A percentile compares a stretch with the other conserved stretches of the same genome.
Conservation (phyloP, 1,140 invertebrate species). For the Drosophila baimaii region DNA sequence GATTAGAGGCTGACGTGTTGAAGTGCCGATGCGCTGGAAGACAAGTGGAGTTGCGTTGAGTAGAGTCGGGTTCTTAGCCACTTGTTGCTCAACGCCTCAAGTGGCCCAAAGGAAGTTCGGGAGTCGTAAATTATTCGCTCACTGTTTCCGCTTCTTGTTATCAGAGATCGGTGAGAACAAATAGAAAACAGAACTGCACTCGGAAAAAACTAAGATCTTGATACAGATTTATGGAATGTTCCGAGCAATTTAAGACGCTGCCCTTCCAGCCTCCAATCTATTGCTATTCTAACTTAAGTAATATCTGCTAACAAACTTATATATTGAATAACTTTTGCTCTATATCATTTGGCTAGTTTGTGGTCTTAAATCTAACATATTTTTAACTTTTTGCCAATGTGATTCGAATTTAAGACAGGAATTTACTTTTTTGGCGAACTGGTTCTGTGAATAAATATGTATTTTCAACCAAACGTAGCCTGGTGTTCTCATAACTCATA, state of each 20-base stretch:
- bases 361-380: neutral
- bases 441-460: conserved; percentile 9
- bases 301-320: neutral
- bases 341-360: neutral
- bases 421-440: conserved; percentile 17
- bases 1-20: conserved; percentile 62
- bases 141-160: conserved; percentile 65
- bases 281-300: too few species aligned
- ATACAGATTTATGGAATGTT: conserved; percentile 3
- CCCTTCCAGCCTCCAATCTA: too few species aligned
- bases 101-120: conserved; percentile 51
- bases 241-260: neutral
- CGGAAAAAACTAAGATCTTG: neutral
- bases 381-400: neutral
- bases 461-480: neutral
- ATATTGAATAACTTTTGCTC: neutral
- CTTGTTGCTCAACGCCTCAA: conserved; percentile 65
- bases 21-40: conserved; percentile 31
- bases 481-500: conserved; percentile 8
- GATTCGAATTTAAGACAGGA: conserved; percentile 2
- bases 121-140: conserved; percentile 65
- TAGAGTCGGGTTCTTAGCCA: conserved; percentile 45
- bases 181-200: conserved; percentile 13
- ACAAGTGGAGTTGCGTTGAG: conserved; percentile 11
- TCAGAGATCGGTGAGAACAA: conserved; percentile 41